Percentiles rank a stretch among this genome's conserved stretches.
These are phyloP conservation scores for Drosophila imparisetae DNA, from an alignment of 2,888 invertebrate species.

Conservation along the genomic window DNA sequence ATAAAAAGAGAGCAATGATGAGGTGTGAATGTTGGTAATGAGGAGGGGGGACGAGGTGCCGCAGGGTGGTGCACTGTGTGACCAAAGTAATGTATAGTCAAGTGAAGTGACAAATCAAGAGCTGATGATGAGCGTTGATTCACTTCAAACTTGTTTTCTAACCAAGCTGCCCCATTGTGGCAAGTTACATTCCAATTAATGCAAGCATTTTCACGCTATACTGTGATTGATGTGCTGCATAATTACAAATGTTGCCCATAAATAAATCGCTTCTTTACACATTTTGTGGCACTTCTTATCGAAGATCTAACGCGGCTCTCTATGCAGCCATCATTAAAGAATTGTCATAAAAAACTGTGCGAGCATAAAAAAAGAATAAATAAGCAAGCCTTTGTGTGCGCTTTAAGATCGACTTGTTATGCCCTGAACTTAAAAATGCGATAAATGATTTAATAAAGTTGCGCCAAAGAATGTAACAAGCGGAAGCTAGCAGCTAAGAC, in stretches of 20 bases:
- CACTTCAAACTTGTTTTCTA: conserved; percentile 53
- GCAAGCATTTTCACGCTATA: conserved; percentile 67
- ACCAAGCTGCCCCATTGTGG: conserved; percentile 8
- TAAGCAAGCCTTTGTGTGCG: not conserved
- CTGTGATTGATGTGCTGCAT: conserved; percentile 64
- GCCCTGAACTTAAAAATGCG: not conserved
- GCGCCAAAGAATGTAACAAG: not conserved
- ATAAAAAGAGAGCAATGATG: conserved; percentile 25
- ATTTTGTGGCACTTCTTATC: conserved; percentile 17
- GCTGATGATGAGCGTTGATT: conserved; percentile 43
- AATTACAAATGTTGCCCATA: conserved; percentile 41
- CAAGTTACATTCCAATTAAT: conserved; percentile 57
- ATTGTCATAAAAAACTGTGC: not conserved
- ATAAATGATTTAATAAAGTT: not conserved
- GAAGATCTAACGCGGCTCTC: conserved; percentile 30
- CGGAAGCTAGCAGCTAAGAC: accelerated
- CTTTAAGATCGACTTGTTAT: not conserved
- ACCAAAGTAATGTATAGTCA: conserved; percentile 27
- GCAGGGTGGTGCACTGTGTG: conserved; percentile 1
- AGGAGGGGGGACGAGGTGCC: not conserved
- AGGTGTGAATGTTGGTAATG: conserved; percentile 48
- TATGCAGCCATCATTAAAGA: conserved; percentile 1
- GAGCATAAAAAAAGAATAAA: not conserved
- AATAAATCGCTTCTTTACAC: conserved; percentile 4
- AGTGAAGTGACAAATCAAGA: conserved; percentile 46